Base-by-base conservation (phyloP, 2,797 vertebrate genomes). In the Helicolenus hilgendorfi region DNA sequence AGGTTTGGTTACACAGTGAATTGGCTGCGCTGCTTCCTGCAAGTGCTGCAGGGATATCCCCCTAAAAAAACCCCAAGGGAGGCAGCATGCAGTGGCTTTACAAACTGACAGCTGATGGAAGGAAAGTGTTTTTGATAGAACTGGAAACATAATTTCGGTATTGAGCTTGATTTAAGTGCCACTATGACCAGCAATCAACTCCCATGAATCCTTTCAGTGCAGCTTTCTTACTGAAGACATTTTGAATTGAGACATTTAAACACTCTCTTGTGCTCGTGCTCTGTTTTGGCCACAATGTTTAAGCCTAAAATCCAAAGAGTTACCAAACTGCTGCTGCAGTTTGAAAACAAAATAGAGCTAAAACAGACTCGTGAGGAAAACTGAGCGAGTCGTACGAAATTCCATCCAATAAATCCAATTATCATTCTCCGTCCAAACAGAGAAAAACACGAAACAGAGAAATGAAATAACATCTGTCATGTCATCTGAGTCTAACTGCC, bases 381-480 rank as follows among this genome's bases (percentile, higher is more conserved):
- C n/a, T 3, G 24, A 27, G 68, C 67, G 68, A 84, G 26, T 69
- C 22, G 36, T 10, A 8, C 5, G 1, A 53, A 60, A 70, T 69
- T 76, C 78, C 60, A 69, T 81, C 87, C 77, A 84, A 70, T 33
- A 69, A 77, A 89, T 89, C 84, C 84, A 89, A 85, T 94, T 79
- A 89, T 87, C 88, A 75, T 88, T 86, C 85, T 88, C 72, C 74
- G 77, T 91, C 92, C 89, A 92, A 94, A 94, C 91, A 85, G 79
- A 89, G 69, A 55, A 83, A 92, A 90, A 91, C 84, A 92, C 87
- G 81, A 87, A 79, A 82, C 80, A 81, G 72, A 90, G 81, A 86
- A 92, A 90, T 89, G 68, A 93, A 93, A 89, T 88, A 91, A 91
- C 92, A 90, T 94, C 91, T 92, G 91, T 94, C 92, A 90, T 83